phyloP scores from a whole-genome alignment of 2,113 vertebrate genomes.

The cattle (Bos taurus) region DNA sequence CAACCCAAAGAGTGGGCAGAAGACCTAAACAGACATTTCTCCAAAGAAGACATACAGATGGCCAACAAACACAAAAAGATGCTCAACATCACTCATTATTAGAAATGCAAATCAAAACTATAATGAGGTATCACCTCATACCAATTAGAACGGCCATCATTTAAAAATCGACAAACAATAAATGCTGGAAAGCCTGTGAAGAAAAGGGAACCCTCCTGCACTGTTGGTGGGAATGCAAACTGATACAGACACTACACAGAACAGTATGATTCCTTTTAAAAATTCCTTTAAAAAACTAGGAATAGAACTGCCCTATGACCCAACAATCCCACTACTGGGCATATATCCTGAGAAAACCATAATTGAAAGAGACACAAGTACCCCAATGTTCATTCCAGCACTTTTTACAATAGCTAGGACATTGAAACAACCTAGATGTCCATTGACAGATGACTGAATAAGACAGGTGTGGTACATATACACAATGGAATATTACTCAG shows the following conservation, averaged over 20 bases:
- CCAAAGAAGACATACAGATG: not conserved
- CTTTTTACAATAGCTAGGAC: not conserved
- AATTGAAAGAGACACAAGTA: not conserved
- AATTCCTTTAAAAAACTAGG: not conserved
- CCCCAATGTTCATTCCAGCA: not conserved
- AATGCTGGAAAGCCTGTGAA: not conserved
- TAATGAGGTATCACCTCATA: not conserved
- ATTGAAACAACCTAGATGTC: not conserved
- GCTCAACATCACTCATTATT: not conserved
- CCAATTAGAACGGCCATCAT: not conserved
- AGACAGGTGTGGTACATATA: not conserved
- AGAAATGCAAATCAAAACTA: not conserved
- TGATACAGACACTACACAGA: not conserved
- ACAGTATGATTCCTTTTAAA: not conserved
- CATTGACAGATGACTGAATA: not conserved
- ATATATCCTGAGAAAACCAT: not conserved
- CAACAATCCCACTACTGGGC: not conserved
- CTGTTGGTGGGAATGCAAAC: not conserved
- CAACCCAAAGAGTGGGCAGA: not conserved
- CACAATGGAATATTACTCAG: not conserved
- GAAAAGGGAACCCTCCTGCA: not conserved
- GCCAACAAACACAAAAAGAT: not conserved
- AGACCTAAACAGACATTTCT: not conserved
- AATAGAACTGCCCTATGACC: not conserved
- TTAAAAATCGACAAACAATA: not conserved